Percentiles rank a stretch among this genome's conserved stretches.
Evolutionary conservation across 2,113 vertebrate genomes (phyloP).

Genomic region (Callaeas wilsoni): DNA sequence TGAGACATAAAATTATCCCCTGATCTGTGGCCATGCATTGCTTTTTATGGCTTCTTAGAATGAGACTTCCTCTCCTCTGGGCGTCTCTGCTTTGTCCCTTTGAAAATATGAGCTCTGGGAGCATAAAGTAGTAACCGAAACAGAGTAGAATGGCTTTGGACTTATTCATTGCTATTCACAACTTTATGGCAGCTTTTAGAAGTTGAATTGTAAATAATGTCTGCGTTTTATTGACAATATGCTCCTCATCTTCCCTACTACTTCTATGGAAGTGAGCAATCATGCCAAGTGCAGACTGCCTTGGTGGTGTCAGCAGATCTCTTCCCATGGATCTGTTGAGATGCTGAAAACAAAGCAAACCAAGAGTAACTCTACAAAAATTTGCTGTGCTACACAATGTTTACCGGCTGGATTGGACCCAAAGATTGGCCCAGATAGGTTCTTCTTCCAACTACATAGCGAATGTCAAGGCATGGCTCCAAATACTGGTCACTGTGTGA

Average conservation of each 20-base stretch:
- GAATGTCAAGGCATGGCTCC: not conserved
- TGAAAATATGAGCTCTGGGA: conserved; percentile 34
- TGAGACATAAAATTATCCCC: conserved; percentile 16
- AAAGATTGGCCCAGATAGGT: not conserved
- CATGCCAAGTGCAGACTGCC: not conserved
- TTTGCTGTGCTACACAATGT: not conserved
- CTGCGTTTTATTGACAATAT: not conserved
- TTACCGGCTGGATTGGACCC: not conserved
- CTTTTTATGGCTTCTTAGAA: conserved; percentile 16
- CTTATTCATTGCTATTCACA: conserved; percentile 3
- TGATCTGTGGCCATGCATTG: not conserved
- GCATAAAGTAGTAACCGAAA: conserved; percentile 14
- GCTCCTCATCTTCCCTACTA: not conserved
- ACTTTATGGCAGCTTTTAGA: conserved; percentile 26
- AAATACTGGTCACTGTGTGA: not conserved
- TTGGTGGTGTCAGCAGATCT: not conserved
- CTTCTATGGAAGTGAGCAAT: not conserved
- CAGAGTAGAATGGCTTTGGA: conserved; percentile 9
- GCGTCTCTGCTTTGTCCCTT: conserved; percentile 10
- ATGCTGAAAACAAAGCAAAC: not conserved
- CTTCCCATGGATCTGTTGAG: not conserved
- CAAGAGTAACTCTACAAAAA: not conserved
- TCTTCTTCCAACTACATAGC: not conserved
- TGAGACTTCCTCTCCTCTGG: conserved; percentile 23
- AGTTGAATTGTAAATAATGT: conserved; percentile 7